phyloP scores from a whole-genome alignment of 2,888 invertebrate genomes.

The Eupithecia tripunctaria region DNA sequence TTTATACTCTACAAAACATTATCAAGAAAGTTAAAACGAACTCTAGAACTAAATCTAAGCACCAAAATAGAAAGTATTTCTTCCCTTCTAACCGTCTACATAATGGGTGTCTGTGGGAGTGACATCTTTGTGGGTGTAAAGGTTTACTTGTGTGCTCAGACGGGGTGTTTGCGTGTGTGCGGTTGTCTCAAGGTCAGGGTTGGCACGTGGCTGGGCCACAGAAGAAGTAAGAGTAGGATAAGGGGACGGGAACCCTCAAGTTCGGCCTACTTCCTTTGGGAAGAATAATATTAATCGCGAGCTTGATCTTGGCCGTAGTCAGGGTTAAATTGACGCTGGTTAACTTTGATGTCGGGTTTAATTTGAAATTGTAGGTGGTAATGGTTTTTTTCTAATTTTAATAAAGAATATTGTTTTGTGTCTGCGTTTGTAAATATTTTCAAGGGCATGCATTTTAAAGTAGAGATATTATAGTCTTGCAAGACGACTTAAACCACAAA shows the following conservation, averaged over 20 bases:
- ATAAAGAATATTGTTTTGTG: neutral
- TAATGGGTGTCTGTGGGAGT: neutral
- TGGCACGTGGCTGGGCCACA: slow-evolving; percentile 58
- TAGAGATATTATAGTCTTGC: neutral
- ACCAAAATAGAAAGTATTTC: slow-evolving; percentile 1
- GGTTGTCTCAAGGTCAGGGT: slow-evolving; percentile 71
- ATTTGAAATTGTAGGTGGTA: neutral
- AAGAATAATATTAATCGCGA: slow-evolving; percentile 38
- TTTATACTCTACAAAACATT: neutral
- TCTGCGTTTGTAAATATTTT: neutral
- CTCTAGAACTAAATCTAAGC: neutral
- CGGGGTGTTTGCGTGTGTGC: slow-evolving; percentile 45
- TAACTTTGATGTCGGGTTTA: neutral
- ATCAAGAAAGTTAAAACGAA: neutral
- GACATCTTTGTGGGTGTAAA: slow-evolving; percentile 16
- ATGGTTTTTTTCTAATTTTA: neutral
- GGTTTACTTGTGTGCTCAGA: slow-evolving; percentile 40
- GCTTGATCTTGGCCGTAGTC: slow-evolving; percentile 33
- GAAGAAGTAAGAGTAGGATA: slow-evolving; percentile 22
- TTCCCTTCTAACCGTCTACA: neutral
- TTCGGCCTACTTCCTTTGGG: slow-evolving; percentile 38
- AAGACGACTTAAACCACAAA: neutral
- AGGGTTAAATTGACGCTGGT: slow-evolving; percentile 7
- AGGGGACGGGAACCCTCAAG: slow-evolving; percentile 32
- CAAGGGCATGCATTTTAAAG: neutral